These are phyloP conservation scores for Gymnoscelis rufifasciata DNA, from an alignment of 2,888 invertebrate genomes.

Conservation along the genomic window DNA sequence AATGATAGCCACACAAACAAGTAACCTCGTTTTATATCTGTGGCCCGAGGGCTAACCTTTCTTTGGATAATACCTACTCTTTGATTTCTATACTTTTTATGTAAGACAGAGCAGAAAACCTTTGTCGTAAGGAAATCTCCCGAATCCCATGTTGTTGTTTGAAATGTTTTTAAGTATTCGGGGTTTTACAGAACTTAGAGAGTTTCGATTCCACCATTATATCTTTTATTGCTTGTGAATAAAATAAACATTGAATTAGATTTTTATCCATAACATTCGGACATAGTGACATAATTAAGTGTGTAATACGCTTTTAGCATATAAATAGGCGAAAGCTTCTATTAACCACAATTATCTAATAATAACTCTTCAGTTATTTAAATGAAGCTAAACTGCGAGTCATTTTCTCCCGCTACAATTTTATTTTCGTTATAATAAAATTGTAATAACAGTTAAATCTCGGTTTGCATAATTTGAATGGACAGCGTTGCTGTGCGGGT, in stretches of 20 bases:
- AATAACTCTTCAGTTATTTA: not conserved
- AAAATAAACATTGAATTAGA: too few species aligned
- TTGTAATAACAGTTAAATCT: constrained; percentile 31
- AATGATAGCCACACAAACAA: not conserved
- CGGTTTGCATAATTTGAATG: constrained; percentile 41
- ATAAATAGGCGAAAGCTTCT: not conserved
- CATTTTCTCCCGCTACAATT: constrained; percentile 4
- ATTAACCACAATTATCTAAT: not conserved
- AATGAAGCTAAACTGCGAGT: not conserved
- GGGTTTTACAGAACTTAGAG: not conserved
- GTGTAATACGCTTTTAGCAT: not conserved
- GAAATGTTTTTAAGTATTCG: not conserved
- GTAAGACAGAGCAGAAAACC: constrained; percentile 12
- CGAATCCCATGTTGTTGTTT: constrained; percentile 8
- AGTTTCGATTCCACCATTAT: not conserved
- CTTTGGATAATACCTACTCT: constrained; percentile 11
- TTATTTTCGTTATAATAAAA: constrained; percentile 29
- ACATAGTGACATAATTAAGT: too few species aligned
- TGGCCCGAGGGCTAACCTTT: constrained; percentile 7
- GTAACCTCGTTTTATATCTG: constrained; percentile 7
- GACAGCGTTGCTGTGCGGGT: constrained; percentile 30
- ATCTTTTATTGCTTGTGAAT: not conserved
- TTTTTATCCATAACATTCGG: too few species aligned
- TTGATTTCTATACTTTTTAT: constrained; percentile 19
- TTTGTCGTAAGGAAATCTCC: constrained; percentile 9